phyloP scores from a whole-genome alignment of 2,113 vertebrate species.

The Balaenoptera acutorostrata region DNA sequence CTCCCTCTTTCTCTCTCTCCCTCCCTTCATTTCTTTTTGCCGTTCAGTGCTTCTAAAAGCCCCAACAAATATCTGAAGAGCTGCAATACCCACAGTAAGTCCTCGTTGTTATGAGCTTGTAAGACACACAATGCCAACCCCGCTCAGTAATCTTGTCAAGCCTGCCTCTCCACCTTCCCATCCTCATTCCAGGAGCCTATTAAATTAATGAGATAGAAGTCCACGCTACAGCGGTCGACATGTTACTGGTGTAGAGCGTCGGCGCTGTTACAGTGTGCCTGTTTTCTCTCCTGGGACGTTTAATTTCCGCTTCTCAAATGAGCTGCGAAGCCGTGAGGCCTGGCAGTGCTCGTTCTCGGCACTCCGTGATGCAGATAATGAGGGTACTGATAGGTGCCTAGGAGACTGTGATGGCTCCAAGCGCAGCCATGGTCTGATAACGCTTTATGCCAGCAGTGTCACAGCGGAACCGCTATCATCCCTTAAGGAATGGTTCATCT shows the following conservation, averaged over 20 bases:
- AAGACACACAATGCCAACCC: conserved; percentile 38
- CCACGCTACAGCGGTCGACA: conserved; percentile 81
- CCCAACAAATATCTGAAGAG: conserved; percentile 50
- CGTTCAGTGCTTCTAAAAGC: not conserved
- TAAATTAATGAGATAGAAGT: conserved; percentile 91
- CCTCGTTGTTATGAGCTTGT: not conserved
- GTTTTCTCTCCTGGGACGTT: conserved; percentile 88
- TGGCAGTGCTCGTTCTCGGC: conserved; percentile 86
- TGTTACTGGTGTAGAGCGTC: conserved; percentile 81
- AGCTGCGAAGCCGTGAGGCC: conserved; percentile 90
- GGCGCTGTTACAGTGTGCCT: conserved; percentile 85
- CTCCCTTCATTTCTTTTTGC: not conserved
- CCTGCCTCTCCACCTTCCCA: conserved; percentile 75
- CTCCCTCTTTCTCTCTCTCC: not conserved
- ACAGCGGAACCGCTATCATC: conserved; percentile 87
- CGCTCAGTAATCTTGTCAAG: conserved; percentile 74
- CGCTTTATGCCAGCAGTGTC: conserved; percentile 87
- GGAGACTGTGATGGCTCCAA: conserved; percentile 92
- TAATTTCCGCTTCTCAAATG: conserved; percentile 96
- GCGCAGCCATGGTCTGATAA: conserved; percentile 95
- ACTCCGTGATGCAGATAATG: conserved; percentile 95
- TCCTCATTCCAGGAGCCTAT: conserved; percentile 84
- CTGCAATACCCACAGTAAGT: not conserved
- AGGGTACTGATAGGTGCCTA: conserved; percentile 96
- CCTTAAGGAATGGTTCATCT: conserved; percentile 88